A percentile compares a stretch with the other conserved stretches of the same genome.
These are phyloP conservation scores for Zaprionus davidi DNA, from an alignment of 1,140 invertebrate species.

Conservation along the genomic window DNA sequence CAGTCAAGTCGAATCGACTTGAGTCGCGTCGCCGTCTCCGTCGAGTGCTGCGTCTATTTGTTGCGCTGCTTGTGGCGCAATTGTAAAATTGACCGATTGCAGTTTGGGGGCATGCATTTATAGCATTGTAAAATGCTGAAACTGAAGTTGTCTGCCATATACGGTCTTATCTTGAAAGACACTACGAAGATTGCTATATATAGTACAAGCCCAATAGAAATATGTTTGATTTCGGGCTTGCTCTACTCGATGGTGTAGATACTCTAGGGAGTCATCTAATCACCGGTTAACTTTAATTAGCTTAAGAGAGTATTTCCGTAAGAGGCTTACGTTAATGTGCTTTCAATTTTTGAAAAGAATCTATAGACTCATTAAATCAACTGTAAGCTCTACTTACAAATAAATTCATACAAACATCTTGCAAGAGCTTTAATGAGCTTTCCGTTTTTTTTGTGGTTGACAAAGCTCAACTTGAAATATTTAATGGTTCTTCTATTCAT, in stretches of 20 bases:
- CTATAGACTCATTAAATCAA: too few relatives aligned
- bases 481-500: too few relatives aligned
- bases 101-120: slow-evolving; percentile 28
- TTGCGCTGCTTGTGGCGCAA: slow-evolving; percentile 3
- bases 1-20: background rate
- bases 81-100: slow-evolving; percentile 26
- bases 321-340: too few relatives aligned
- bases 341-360: too few relatives aligned
- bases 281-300: too few relatives aligned
- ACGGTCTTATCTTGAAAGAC: slow-evolving; percentile 1
- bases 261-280: too few relatives aligned
- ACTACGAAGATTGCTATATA: background rate
- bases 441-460: too few relatives aligned
- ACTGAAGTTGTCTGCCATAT: slow-evolving; percentile 15
- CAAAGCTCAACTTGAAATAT: too few relatives aligned
- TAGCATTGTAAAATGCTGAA: slow-evolving; percentile 1
- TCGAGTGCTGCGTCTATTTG: slow-evolving; percentile 7
- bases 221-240: background rate
- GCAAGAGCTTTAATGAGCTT: too few relatives aligned
- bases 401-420: too few relatives aligned
- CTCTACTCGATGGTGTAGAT: background rate
- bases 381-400: too few relatives aligned
- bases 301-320: too few relatives aligned
- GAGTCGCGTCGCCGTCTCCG: background rate
- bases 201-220: background rate